Conservation (phyloP, 2,113 vertebrate species). For the Xiphophorus maculatus region DNA sequence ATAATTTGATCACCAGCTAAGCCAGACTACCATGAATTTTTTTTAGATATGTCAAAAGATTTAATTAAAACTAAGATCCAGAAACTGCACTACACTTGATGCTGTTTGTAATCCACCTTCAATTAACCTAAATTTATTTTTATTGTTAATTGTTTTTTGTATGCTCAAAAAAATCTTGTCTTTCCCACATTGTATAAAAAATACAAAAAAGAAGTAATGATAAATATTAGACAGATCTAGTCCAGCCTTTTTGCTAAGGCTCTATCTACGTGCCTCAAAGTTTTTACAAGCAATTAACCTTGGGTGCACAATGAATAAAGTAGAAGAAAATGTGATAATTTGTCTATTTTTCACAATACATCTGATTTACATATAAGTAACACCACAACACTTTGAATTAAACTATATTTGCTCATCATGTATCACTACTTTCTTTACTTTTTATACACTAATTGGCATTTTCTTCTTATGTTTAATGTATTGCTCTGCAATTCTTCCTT, state of each 20-base stretch:
- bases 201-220: too few species aligned
- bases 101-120: too few species aligned
- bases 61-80: too few species aligned
- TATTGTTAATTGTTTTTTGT: too few species aligned
- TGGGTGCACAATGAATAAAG: neutral
- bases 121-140: too few species aligned
- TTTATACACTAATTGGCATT: neutral
- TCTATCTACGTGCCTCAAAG: neutral
- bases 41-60: too few species aligned
- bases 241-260: neutral
- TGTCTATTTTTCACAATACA: neutral
- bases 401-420: neutral
- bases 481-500: neutral
- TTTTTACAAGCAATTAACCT: neutral
- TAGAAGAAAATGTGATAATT: neutral
- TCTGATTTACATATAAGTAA: conserved; percentile 4
- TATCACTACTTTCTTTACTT: neutral
- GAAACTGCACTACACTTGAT: too few species aligned
- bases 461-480: neutral
- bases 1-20: too few species aligned
- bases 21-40: too few species aligned
- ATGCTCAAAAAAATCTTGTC: too few species aligned
- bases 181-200: too few species aligned
- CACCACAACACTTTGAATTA: neutral
- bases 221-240: too few species aligned